Conservation (phyloP, 2,113 vertebrate species). For the Myotis yumanensis region DNA sequence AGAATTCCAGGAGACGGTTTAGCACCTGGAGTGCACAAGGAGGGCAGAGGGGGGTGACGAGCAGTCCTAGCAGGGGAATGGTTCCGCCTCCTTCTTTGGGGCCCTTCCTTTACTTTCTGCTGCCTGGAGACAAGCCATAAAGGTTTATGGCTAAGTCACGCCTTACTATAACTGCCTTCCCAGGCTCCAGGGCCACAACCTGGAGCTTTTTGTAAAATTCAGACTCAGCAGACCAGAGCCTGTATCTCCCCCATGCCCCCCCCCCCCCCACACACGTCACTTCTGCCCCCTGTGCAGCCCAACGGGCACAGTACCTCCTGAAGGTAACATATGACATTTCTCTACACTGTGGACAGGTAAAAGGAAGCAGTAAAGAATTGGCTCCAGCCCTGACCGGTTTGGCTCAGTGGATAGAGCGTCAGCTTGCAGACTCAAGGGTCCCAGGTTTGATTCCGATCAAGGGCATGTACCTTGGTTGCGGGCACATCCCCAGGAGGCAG, state of each 20-base stretch:
- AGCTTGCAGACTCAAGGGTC: no score
- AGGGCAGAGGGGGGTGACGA: neutral
- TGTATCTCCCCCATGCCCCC: neutral
- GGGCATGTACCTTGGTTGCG: no score
- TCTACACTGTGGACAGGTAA: neutral
- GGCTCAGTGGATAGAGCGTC: no score
- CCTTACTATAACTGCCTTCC: neutral
- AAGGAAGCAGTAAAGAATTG: neutral
- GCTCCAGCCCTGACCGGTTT: no score
- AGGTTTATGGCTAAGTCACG: fast-evolving
- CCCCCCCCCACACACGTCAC: neutral
- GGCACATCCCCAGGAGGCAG: no score
- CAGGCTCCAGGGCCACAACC: neutral
- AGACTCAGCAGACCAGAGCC: neutral
- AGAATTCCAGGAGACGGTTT: neutral
- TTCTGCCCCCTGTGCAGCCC: neutral
- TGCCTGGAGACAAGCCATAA: neutral
- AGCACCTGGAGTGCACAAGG: neutral
- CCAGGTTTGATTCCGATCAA: no score
- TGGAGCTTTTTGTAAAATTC: neutral
- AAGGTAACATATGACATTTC: neutral
- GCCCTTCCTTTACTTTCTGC: neutral
- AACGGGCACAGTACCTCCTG: neutral
- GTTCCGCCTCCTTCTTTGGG: neutral
- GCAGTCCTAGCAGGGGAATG: neutral